phyloP scores from a whole-genome alignment of 2,113 vertebrate genomes.

The Leptodactylus fuscus region DNA sequence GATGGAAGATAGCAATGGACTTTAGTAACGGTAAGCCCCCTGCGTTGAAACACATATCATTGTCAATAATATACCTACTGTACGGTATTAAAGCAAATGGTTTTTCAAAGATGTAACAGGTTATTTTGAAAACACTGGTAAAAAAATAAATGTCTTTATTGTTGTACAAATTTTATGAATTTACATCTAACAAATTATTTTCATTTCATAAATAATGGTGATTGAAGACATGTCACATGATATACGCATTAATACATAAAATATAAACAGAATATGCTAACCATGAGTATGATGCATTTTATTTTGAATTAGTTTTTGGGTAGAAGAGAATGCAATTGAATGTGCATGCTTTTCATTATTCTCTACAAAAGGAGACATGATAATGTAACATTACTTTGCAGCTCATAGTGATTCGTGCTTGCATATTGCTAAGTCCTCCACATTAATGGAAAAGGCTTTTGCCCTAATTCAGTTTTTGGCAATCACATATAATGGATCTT shows the following conservation, averaged over 20 bases:
- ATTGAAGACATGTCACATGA: neutral
- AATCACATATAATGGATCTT: constrained; percentile 55
- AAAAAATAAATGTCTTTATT: too few species aligned
- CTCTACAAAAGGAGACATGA: constrained; percentile 34
- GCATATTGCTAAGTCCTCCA: constrained; percentile 40
- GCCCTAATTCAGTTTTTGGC: constrained; percentile 55
- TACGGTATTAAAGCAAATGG: too few species aligned
- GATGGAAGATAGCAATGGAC: too few species aligned
- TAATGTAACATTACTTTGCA: constrained; percentile 35
- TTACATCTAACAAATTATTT: neutral
- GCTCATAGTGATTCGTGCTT: constrained; percentile 11
- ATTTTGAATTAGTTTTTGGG: constrained; percentile 8
- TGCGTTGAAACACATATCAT: too few species aligned
- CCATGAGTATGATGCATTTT: neutral
- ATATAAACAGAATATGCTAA: neutral
- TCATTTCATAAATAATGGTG: neutral
- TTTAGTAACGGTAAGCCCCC: too few species aligned
- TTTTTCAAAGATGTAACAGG: too few species aligned
- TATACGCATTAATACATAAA: neutral
- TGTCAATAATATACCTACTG: too few species aligned
- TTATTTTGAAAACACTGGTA: too few species aligned
- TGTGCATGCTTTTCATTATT: constrained; percentile 32
- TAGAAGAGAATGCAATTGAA: neutral
- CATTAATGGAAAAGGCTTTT: constrained; percentile 51
- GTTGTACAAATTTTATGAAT: too few species aligned